Percentiles rank a stretch among this genome's conserved stretches.
phyloP scores from a whole-genome alignment of 2,888 invertebrate species.

The Andrena minutula region DNA sequence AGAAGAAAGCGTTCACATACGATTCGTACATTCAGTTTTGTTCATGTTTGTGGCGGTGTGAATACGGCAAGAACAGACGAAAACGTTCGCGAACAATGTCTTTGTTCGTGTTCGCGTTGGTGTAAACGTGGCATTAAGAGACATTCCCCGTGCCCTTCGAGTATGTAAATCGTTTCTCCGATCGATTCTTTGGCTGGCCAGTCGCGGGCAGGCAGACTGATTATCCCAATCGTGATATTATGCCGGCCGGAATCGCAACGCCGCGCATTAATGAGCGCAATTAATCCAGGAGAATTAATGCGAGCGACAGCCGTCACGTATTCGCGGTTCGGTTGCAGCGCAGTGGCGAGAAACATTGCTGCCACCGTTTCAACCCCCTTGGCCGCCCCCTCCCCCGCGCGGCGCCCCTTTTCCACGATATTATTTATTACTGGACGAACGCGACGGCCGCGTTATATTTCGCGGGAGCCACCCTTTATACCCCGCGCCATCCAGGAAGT shows the following conservation, averaged over 20 bases:
- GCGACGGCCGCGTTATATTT: slow-evolving; percentile 47
- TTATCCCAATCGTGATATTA: slow-evolving; percentile 38
- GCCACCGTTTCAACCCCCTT: slow-evolving; percentile 31
- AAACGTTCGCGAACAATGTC: too few relatives aligned
- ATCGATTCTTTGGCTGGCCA: slow-evolving; percentile 11
- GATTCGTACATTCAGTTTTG: too few relatives aligned
- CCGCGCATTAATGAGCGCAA: slow-evolving; percentile 76
- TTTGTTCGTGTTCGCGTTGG: too few relatives aligned
- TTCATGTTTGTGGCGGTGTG: too few relatives aligned
- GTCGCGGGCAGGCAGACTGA: not conserved
- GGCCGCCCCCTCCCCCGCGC: not conserved
- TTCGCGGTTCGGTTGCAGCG: slow-evolving; percentile 43
- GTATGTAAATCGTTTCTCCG: not conserved
- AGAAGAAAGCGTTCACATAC: too few relatives aligned
- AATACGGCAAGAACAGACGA: too few relatives aligned
- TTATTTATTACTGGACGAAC: slow-evolving; percentile 50
- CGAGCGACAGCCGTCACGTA: slow-evolving; percentile 70
- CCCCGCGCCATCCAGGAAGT: slow-evolving; percentile 39
- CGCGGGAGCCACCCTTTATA: slow-evolving; percentile 49
- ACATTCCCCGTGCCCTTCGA: not conserved
- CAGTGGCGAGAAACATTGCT: slow-evolving; percentile 35
- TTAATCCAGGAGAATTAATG: slow-evolving; percentile 77
- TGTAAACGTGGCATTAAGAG: too few relatives aligned
- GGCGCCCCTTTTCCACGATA: slow-evolving; percentile 40
- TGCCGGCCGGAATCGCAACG: slow-evolving; percentile 31